Evolutionary conservation across 2,797 vertebrate genomes (phyloP), one percentile per base, ranked within the genome.

Genomic region (Graptemys geographica): DNA sequence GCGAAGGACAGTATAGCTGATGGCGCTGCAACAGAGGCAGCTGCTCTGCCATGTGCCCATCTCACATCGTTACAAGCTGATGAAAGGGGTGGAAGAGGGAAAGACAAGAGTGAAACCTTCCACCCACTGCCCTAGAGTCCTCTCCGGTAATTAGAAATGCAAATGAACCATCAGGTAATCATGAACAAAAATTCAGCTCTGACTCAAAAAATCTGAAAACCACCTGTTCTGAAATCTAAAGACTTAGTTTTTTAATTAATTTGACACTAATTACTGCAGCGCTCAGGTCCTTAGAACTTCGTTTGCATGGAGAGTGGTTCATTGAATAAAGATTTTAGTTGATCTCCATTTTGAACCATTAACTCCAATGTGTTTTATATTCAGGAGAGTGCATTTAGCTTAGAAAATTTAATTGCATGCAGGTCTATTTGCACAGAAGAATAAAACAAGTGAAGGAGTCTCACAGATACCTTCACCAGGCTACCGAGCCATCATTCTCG

Each of bases 191-290:
- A 85, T 33, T 69, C 37, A 49, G 27, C 27, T 76, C 25, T 72
- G 21, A 19, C 88, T 79, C 90, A 37, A 56, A 84, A 74, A 82
- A 59, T 6, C 53, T 59, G 69, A 82, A 84, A 97, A 90, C 74
- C 96, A 97, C 97, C 96, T 97, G 97, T 94, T 97, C 92, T 7
- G 91, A 95, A 98, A 96, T 83, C 87, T 90, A 94, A 91, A 88
- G 83, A 93, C 95, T 97, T 97, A 96, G 95, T 97, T 97, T 98
- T 96, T 97, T 95, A 96, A 98, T 98, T 97, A 97, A 97, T 93
- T 92, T 94, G 96, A 96, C 96, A 95, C 93, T 76, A 93, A 95
- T 94, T 96, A 93, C 93, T 83, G 78, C 80, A 90, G 96, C 84
- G 89, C 95, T 97, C 21, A 33, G 72, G 90, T 96, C 96, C 89